These are phyloP conservation scores for Catamblyrhynchus diadema DNA, from an alignment of 2,797 vertebrate species.

Conservation along the genomic window DNA sequence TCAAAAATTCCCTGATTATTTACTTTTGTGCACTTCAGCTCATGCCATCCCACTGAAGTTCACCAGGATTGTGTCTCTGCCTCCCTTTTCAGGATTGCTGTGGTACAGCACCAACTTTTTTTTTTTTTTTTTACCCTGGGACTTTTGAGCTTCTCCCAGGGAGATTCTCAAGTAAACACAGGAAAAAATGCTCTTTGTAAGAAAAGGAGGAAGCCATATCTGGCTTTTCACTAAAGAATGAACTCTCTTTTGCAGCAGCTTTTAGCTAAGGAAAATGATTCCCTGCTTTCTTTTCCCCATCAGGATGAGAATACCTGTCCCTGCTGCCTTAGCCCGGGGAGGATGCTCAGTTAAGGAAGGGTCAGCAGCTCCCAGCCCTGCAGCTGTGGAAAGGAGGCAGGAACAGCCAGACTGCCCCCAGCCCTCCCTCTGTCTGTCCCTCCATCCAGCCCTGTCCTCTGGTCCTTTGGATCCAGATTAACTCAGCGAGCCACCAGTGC, in stretches of 20 bases:
- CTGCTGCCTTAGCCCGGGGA: rapidly evolving
- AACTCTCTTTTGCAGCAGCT: background rate
- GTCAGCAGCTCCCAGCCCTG: background rate
- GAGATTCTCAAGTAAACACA: background rate
- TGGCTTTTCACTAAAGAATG: background rate
- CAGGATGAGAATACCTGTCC: background rate
- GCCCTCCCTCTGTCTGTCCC: background rate
- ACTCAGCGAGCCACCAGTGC: background rate
- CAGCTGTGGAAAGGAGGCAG: background rate
- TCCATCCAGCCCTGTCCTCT: background rate
- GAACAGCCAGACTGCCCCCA: background rate
- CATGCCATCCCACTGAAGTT: background rate
- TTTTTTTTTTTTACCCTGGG: no score
- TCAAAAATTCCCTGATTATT: background rate
- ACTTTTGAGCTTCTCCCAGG: background rate
- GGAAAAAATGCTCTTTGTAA: background rate
- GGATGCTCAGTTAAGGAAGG: background rate
- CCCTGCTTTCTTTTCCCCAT: background rate
- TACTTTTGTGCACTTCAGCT: background rate
- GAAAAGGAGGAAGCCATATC: background rate
- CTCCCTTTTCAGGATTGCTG: background rate
- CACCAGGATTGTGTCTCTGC: background rate
- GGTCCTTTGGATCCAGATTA: background rate
- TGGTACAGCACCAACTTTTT: background rate
- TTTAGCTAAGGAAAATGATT: background rate